A percentile compares a stretch with the other conserved stretches of the same genome.
These are phyloP conservation scores for Austrofundulus limnaeus DNA, from an alignment of 2,113 vertebrate genomes.

Conservation along the genomic window DNA sequence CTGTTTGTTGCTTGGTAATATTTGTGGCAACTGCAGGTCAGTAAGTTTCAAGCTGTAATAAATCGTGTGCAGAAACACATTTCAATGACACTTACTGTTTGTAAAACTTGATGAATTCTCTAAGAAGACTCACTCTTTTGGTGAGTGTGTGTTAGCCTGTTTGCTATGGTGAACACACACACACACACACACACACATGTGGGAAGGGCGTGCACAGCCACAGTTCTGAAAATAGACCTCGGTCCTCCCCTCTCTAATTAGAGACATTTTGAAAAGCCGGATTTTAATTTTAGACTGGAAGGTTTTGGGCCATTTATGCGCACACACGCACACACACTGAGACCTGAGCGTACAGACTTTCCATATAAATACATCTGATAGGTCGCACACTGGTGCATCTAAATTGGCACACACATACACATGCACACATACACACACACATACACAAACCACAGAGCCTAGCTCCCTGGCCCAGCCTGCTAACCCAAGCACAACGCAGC, in stretches of 20 bases:
- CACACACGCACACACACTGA: conserved; percentile 26
- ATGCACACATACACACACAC: conserved; percentile 38
- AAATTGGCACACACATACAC: conserved; percentile 34
- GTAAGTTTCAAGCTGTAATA: conserved; percentile 32
- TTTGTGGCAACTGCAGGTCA: conserved; percentile 43
- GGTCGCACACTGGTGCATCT: conserved; percentile 54
- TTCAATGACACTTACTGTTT: conserved; percentile 25
- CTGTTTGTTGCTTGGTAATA: conserved; percentile 30
- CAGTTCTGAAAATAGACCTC: conserved; percentile 78
- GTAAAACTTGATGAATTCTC: conserved; percentile 35
- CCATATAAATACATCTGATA: conserved; percentile 69
- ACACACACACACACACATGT: conserved; percentile 57
- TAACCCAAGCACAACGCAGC: conserved; percentile 75
- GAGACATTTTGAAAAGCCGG: conserved; percentile 81
- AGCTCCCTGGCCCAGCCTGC: conserved; percentile 56
- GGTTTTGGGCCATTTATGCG: conserved; percentile 60
- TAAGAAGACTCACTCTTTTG: conserved; percentile 46
- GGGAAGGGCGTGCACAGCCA: conserved; percentile 77
- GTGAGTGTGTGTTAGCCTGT: conserved; percentile 39
- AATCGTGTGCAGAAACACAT: conserved; percentile 29
- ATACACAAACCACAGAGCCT: conserved; percentile 69
- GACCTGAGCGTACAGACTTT: conserved; percentile 60
- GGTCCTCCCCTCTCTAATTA: conserved; percentile 81
- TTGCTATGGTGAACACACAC: conserved; percentile 50
- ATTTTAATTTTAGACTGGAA: conserved; percentile 84